phyloP scores from a whole-genome alignment of 2,113 vertebrate genomes.

The Loxodonta africana region DNA sequence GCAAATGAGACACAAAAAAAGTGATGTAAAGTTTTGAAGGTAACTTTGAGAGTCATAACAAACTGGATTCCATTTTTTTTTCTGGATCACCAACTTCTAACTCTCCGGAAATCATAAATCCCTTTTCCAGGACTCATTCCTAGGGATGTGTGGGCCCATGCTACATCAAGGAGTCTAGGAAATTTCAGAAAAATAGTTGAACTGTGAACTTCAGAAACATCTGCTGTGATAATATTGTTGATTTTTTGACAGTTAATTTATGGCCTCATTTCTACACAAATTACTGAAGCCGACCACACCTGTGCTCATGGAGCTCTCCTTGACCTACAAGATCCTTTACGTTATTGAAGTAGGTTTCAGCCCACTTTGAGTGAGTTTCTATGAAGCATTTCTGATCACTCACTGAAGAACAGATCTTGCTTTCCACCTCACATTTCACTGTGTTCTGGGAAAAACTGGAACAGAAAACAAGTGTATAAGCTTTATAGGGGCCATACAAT shows the following conservation, averaged over 20 bases:
- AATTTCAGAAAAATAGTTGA: background rate
- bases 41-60: background rate
- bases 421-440: background rate
- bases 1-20: background rate
- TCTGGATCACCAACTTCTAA: background rate
- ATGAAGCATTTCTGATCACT: background rate
- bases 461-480: background rate
- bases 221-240: background rate
- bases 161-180: background rate
- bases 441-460: background rate
- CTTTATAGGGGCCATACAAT: background rate
- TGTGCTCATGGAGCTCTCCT: background rate
- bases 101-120: background rate
- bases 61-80: background rate
- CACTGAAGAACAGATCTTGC: background rate
- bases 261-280: background rate
- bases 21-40: background rate
- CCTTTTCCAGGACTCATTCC: background rate
- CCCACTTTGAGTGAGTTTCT: background rate
- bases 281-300: background rate
- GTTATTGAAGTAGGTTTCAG: background rate
- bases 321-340: background rate
- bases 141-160: background rate
- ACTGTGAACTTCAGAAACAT: background rate
- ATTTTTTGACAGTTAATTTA: background rate